Evolutionary conservation across 2,888 invertebrate genomes (phyloP).

Genomic region (Microchrysa polita): DNA sequence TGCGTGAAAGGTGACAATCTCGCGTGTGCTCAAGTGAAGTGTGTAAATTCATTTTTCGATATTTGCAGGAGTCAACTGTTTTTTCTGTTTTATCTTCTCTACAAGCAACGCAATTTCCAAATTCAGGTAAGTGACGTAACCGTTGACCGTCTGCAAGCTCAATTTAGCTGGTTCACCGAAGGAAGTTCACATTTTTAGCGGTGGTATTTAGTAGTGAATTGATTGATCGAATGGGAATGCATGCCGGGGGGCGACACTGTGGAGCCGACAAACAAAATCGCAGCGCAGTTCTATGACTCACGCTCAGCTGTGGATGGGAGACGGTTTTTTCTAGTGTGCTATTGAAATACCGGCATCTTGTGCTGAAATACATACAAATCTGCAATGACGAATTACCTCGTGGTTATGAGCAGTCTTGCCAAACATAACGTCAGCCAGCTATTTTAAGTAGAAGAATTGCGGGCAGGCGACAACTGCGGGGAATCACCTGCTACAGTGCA

Average conservation of each 20-base stretch:
- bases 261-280: constrained; percentile 6
- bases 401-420: constrained; percentile 10
- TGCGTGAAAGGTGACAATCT: background rate
- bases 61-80: background rate
- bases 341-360: background rate
- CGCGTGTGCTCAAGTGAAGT: background rate
- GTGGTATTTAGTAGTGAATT: too few relatives aligned
- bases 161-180: background rate
- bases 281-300: constrained; percentile 34
- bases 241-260: background rate
- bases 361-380: background rate
- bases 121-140: constrained; percentile 49
- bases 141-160: constrained; percentile 4
- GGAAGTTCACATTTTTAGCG: too few relatives aligned
- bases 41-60: background rate
- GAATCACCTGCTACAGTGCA: constrained; percentile 20
- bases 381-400: constrained; percentile 14
- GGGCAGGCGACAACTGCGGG: background rate
- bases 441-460: background rate
- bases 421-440: background rate
- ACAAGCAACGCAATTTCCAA: constrained; percentile 30
- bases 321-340: constrained; percentile 21
- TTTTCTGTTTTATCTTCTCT: too few relatives aligned
- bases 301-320: constrained; percentile 17
- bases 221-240: background rate